Conservation (phyloP, 1,140 invertebrate genomes). For the Oncopodura yosiiana region DNA sequence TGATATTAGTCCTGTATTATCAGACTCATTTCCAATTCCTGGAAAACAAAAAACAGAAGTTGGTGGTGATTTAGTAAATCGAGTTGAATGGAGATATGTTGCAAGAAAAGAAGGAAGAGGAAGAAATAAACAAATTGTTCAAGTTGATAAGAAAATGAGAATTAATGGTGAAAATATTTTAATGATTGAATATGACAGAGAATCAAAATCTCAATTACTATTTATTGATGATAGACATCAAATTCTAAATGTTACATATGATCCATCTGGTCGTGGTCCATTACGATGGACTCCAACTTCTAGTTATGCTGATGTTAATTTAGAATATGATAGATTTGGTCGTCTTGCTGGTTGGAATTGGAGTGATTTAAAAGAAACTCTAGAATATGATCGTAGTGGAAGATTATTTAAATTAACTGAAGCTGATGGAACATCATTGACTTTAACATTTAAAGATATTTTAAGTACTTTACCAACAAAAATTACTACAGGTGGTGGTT, state of each 20-base stretch:
- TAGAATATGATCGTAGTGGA: conserved; percentile 76
- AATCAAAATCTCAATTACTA: conserved; percentile 75
- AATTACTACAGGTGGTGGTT: conserved; percentile 80
- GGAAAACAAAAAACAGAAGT: conserved; percentile 80
- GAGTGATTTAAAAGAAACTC: conserved; percentile 78
- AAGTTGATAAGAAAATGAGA: conserved; percentile 70
- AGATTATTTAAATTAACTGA: conserved; percentile 76
- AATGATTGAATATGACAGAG: conserved; percentile 83
- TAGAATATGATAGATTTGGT: conserved; percentile 87
- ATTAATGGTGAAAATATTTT: conserved; percentile 86
- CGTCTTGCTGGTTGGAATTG: conserved; percentile 81
- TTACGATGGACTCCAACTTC: conserved; percentile 69
- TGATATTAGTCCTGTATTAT: conserved; percentile 69
- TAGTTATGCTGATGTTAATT: conserved; percentile 60
- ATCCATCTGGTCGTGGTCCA: conserved; percentile 77
- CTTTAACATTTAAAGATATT: conserved; percentile 79
- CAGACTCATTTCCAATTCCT: conserved; percentile 80
- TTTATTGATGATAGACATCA: conserved; percentile 81
- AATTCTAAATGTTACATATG: conserved; percentile 83
- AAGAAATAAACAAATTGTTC: conserved; percentile 50
- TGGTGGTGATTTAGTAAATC: conserved; percentile 77
- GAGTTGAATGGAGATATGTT: conserved; percentile 91
- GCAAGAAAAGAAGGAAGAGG: conserved; percentile 51
- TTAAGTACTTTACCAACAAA: conserved; percentile 78
- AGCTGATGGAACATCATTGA: conserved; percentile 71